phyloP scores from a whole-genome alignment of 2,888 invertebrate genomes.

The Perithous albicinctus region DNA sequence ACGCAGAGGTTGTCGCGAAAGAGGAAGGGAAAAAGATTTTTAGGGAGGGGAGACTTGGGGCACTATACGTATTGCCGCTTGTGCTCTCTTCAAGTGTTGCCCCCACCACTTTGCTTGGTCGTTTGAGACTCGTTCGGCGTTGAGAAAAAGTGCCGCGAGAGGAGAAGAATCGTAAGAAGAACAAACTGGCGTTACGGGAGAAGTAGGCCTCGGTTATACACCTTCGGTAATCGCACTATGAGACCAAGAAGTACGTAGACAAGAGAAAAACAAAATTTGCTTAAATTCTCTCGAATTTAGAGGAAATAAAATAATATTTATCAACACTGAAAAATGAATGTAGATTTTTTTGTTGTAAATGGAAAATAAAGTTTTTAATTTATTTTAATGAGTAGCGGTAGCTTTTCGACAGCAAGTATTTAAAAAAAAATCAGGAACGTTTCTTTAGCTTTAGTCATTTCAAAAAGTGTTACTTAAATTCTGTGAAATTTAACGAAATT shows the following conservation, averaged over 20 bases:
- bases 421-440: no score
- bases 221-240: constrained; percentile 13
- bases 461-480: no score
- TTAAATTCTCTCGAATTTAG: background rate
- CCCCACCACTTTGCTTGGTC: constrained; percentile 15
- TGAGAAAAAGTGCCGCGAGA: constrained; percentile 7
- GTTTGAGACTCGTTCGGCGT: constrained; percentile 4
- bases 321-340: no score
- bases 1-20: constrained; percentile 56
- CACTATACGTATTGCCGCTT: background rate
- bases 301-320: background rate
- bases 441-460: no score
- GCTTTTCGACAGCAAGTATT: no score
- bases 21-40: background rate
- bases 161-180: constrained; percentile 30
- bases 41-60: constrained; percentile 18
- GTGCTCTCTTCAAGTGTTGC: background rate
- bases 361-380: no score
- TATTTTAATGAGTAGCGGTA: no score
- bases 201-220: constrained; percentile 30
- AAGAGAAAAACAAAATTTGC: background rate
- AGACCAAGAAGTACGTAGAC: background rate
- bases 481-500: no score
- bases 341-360: background rate
- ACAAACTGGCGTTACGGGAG: constrained; percentile 30